Base-by-base conservation (phyloP, 1,140 invertebrate genomes). In the Micrasema longulum region DNA sequence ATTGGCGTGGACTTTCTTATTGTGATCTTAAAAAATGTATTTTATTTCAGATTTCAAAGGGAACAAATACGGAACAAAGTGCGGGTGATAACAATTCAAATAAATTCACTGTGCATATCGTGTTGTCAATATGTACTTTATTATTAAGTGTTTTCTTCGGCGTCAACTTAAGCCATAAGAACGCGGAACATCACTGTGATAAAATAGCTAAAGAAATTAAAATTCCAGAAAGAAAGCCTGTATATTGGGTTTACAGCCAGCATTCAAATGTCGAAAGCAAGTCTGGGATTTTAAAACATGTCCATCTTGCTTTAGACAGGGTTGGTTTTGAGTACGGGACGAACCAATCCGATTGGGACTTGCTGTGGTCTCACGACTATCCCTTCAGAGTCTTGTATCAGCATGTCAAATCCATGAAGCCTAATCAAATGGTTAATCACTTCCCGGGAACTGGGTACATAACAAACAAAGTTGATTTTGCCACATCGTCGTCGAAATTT, bases 381-480 rank as follows among this genome's bases (percentile, higher is more conserved):
- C 96, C 96, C 2, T 98, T 97, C 78, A 84, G 86, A 45, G 82
- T 81, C 0, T 77, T 94, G 2, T 84, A 89, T 23, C 78, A 87
- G 0, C 80, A 87, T 71, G 48, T 85, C 18, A 87, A 84, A 67
- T 87, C 87, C 76, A 79, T 97, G 12, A 89, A 90, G 76, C 77
- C 87, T 6, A 83, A 94, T 83, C 95, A 97, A 79, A 91, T 87
- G 78, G 91, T 99, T 0, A 99, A 99, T 81, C 96, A 99, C 81
- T 95, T 97, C 79, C 97, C 97, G 2, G 97, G 96, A 0, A 95
- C 94, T 64, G 97, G 97, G 0, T 97, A 91, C 77, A 92, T 98
- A 48, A 98, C 96, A 0, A 97, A 96, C 77, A 99, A 99, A 87
- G 95, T 96, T 6, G 93, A 93, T 79, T 85, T 99, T 35, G 95